Base-by-base conservation (phyloP, 1,140 invertebrate species). In the Temnothorax longispinosus region DNA sequence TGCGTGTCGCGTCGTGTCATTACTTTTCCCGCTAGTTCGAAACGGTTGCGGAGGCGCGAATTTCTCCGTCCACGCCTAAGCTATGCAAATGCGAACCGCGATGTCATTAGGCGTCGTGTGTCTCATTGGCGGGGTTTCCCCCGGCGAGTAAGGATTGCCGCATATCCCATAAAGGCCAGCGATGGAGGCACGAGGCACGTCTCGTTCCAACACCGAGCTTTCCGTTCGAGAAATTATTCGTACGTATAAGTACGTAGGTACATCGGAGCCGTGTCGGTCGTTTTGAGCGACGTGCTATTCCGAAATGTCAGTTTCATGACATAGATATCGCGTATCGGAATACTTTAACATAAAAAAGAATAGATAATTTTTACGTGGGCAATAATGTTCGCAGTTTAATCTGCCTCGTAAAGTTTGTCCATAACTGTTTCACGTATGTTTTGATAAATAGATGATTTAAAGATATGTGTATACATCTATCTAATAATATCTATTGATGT, bases 41-140 rank as follows among this genome's bases (percentile, higher is more conserved):
- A 27, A 54, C 21, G 13, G 2, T 69, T 80, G 27, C n/a, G 65
- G 15, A 81, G 50, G 15, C 35, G 64, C 47, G 52, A 72, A 58
- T 82, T 72, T 82, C 3, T 54, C 60, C 5, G 15, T 54, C 47
- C 35, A 64, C 58, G 56, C 56, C n/a, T 77, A 10, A 47, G 78
- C n/a, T 38, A 56, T 75, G 54, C 18, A 84, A 84, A 74, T 74
- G n/a, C 27, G 13, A 47, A 8, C 21, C 41, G 41, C 69, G 44
- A 47, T 75, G 44, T 74, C 56, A 47, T 81, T 58, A 41, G 21
- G 41, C 13, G 52, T 18, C 21, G 21, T 21, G n/a, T 0, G 10
- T n/a, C 27, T 74, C 7, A 56, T 7, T 50, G 27, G 69, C 13
- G 15, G 47, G 47, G 4, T 18, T 78, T 80, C 32, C 60, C n/a